A percentile compares a stretch with the other conserved stretches of the same genome.
These are phyloP conservation scores for Idaea biselata DNA, from an alignment of 2,888 invertebrate species.

Conservation along the genomic window DNA sequence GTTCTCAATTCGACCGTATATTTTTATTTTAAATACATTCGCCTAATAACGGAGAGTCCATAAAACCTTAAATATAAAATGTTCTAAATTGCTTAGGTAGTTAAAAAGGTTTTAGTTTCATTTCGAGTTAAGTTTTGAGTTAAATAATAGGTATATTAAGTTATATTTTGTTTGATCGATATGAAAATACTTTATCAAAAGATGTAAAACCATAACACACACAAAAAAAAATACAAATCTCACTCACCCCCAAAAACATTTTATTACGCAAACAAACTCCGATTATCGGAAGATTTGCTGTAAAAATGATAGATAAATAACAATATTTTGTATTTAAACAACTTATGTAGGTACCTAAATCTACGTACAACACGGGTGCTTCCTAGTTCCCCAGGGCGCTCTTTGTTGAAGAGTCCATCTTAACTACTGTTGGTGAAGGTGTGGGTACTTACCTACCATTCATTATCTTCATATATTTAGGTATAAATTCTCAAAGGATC, in stretches of 20 bases:
- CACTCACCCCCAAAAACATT: conserved; percentile 28
- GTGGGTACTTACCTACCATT: background rate
- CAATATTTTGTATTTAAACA: conserved; percentile 73
- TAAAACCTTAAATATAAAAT: too few relatives aligned
- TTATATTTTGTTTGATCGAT: too few relatives aligned
- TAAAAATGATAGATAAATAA: conserved; percentile 76
- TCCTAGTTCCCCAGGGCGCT: conserved; percentile 54
- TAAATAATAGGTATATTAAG: too few relatives aligned
- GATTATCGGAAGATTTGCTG: conserved; percentile 70
- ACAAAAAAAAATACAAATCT: background rate
- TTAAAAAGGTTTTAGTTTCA: too few relatives aligned
- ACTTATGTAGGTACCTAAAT: conserved; percentile 46
- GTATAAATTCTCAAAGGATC: background rate
- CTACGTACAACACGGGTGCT: conserved; percentile 59
- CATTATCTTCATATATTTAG: background rate
- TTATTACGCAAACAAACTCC: conserved; percentile 61
- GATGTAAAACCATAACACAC: background rate
- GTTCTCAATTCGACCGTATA: too few relatives aligned
- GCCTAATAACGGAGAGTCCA: too few relatives aligned
- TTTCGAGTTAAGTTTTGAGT: too few relatives aligned
- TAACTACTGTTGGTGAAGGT: conserved; percentile 22
- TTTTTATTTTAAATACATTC: too few relatives aligned
- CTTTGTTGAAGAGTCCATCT: conserved; percentile 35
- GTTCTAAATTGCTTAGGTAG: too few relatives aligned
- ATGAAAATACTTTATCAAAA: too few relatives aligned